phyloP scores from a whole-genome alignment of 2,888 invertebrate species.

The Erpobdella octoculata region DNA sequence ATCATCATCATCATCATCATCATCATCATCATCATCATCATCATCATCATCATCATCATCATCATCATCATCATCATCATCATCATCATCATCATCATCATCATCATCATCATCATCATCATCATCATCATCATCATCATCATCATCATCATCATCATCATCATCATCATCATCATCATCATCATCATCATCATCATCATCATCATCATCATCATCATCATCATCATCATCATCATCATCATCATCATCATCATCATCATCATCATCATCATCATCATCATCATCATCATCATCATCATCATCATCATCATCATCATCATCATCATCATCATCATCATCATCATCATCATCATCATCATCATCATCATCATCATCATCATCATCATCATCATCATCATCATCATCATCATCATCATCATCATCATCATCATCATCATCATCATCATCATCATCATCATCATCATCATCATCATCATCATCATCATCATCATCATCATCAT shows the following conservation, averaged over 20 bases:
- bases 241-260: conserved; percentile 13
- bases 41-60: conserved; percentile 19
- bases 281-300: background rate
- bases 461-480: background rate
- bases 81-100: conserved; percentile 19
- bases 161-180: conserved; percentile 9
- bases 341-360: background rate
- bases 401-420: background rate
- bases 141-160: conserved; percentile 16
- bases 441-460: background rate
- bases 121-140: conserved; percentile 19
- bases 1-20: conserved; percentile 13
- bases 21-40: conserved; percentile 5
- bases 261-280: background rate
- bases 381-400: background rate
- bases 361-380: background rate
- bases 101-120: conserved; percentile 19
- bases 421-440: background rate
- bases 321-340: background rate
- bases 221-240: conserved; percentile 13
- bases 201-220: background rate
- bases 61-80: conserved; percentile 19
- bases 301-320: background rate
- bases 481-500: background rate
- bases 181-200: background rate